Evolutionary conservation across 2,888 invertebrate species (phyloP).

Genomic region (Drosophila macrospina): DNA sequence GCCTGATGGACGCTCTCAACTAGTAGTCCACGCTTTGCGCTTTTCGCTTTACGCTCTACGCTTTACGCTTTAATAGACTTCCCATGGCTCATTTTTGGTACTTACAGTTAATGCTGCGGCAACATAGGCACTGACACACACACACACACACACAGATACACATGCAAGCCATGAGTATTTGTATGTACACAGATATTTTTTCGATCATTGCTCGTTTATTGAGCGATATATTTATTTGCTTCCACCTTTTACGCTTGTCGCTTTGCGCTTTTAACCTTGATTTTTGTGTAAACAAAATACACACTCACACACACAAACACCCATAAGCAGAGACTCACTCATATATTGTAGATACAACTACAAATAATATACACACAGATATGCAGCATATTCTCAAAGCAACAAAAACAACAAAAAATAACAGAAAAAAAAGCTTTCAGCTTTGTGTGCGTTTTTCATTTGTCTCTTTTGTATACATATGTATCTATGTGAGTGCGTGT

Average conservation of each 20-base stretch:
- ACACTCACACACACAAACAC: slow-evolving; percentile 38
- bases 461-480: slow-evolving; percentile 42
- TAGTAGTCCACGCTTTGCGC: slow-evolving; percentile 52
- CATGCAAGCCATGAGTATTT: slow-evolving; percentile 1
- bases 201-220: slow-evolving; percentile 64
- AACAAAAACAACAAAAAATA: slow-evolving; percentile 36
- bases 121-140: slow-evolving; percentile 13
- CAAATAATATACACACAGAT: slow-evolving; percentile 43
- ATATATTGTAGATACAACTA: slow-evolving; percentile 23
- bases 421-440: slow-evolving; percentile 65
- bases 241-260: slow-evolving; percentile 78
- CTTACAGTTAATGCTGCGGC: slow-evolving; percentile 49
- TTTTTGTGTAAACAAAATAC: slow-evolving; percentile 77
- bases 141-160: neutral
- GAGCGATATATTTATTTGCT: slow-evolving; percentile 73
- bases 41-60: slow-evolving; percentile 40
- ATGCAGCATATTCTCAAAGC: slow-evolving; percentile 61
- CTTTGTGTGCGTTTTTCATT: slow-evolving; percentile 60
- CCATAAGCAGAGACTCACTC: too few species aligned
- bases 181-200: slow-evolving; percentile 38
- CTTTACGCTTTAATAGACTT: slow-evolving; percentile 54
- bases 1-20: slow-evolving; percentile 32
- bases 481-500: slow-evolving; percentile 32
- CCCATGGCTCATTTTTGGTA: slow-evolving; percentile 52
- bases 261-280: slow-evolving; percentile 80